These are phyloP conservation scores for Zophobas morio DNA, from an alignment of 1,140 invertebrate genomes.

Conservation along the genomic window DNA sequence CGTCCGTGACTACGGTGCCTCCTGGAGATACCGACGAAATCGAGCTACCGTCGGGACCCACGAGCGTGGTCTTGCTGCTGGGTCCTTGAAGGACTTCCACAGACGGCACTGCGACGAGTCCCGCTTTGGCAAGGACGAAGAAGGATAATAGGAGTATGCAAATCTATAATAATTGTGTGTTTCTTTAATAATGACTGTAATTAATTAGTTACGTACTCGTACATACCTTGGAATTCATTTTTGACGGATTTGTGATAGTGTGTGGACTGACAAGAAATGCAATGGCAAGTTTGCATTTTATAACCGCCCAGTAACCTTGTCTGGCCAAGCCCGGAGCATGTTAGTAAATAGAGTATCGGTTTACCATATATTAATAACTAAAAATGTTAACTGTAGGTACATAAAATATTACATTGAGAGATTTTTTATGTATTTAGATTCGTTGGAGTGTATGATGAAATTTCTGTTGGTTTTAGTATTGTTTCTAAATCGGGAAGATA, in stretches of 20 bases:
- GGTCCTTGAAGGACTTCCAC: constrained; percentile 59
- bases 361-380: constrained; percentile 20
- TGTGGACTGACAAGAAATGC: constrained; percentile 35
- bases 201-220: neutral
- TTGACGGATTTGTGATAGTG: constrained; percentile 29
- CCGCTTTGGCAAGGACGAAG: constrained; percentile 51
- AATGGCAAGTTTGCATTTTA: constrained; percentile 34
- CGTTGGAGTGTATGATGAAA: too few species aligned
- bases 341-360: constrained; percentile 33
- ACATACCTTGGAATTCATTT: constrained; percentile 40
- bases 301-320: constrained; percentile 32
- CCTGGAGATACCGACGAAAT: constrained; percentile 57
- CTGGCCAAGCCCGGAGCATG: constrained; percentile 15
- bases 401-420: neutral
- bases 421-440: neutral
- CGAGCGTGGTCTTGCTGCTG: constrained; percentile 55
- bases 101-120: constrained; percentile 51
- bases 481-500: too few species aligned
- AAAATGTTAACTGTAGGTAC: constrained; percentile 1
- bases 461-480: too few species aligned
- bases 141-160: constrained; percentile 15
- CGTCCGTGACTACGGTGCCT: constrained; percentile 57
- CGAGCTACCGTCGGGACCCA: constrained; percentile 59
- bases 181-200: constrained; percentile 10
- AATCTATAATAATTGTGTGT: constrained; percentile 16